Evolutionary conservation across 2,113 vertebrate genomes (phyloP).

Genomic region (Motacilla alba): DNA sequence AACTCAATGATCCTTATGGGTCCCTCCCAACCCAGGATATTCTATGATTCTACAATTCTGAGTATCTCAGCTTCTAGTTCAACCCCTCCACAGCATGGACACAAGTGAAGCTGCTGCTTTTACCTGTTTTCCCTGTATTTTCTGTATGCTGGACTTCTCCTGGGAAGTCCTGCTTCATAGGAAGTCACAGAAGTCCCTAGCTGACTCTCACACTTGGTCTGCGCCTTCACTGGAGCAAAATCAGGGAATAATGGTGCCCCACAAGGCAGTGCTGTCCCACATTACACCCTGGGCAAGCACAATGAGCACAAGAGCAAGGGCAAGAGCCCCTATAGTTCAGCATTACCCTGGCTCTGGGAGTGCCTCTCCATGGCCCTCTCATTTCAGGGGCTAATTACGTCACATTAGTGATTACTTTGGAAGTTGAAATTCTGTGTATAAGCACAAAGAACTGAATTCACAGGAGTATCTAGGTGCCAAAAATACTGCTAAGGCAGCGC

Average conservation of each 20-base stretch:
- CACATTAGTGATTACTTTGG: background rate
- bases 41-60: background rate
- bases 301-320: background rate
- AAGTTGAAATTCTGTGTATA: background rate
- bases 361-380: background rate
- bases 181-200: background rate
- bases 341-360: background rate
- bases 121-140: background rate
- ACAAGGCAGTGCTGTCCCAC: background rate
- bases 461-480: background rate
- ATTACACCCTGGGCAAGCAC: accelerated
- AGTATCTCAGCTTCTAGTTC: background rate
- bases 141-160: background rate
- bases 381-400: background rate
- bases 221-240: background rate
- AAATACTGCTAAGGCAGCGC: background rate
- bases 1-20: background rate
- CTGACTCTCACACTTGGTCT: background rate
- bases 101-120: background rate
- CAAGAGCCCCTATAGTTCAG: background rate
- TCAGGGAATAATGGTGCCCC: background rate
- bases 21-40: background rate
- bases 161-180: background rate
- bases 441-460: background rate
- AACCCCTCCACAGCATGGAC: background rate